Conservation (phyloP, 1,140 invertebrate genomes). For the Lasioglossum baleicum region DNA sequence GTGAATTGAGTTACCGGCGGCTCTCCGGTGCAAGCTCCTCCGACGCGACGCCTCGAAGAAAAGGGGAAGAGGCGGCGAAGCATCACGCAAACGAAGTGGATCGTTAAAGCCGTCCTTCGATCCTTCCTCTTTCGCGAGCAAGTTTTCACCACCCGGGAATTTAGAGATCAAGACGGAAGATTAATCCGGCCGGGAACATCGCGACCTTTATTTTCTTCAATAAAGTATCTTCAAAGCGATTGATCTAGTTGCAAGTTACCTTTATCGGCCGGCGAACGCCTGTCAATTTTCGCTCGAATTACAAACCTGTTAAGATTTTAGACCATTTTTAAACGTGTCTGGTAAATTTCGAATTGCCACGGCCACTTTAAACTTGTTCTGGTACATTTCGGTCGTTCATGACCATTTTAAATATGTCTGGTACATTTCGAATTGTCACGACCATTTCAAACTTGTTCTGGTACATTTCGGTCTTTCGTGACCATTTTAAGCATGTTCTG, state of each 20-base stretch:
- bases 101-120: conserved; percentile 29
- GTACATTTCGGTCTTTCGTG: background rate
- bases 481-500: background rate
- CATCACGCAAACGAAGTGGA: conserved; percentile 39
- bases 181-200: background rate
- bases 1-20: conserved; percentile 27
- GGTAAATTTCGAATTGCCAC: too few species aligned
- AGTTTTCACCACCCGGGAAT: conserved; percentile 36
- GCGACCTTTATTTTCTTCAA: background rate
- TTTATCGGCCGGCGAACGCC: too few species aligned
- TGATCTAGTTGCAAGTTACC: too few species aligned
- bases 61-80: conserved; percentile 12
- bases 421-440: too few species aligned
- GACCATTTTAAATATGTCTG: background rate
- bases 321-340: too few species aligned
- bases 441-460: too few species aligned
- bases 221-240: too few species aligned
- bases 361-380: too few species aligned
- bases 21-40: background rate
- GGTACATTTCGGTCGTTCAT: background rate
- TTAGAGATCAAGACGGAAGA: background rate
- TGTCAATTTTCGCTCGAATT: too few species aligned
- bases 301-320: too few species aligned
- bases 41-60: background rate
- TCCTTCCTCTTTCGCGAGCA: conserved; percentile 5